A percentile compares a stretch with the other conserved stretches of the same genome.
Evolutionary conservation across 2,113 vertebrate genomes (phyloP).

Genomic region (Macaca mulatta): DNA sequence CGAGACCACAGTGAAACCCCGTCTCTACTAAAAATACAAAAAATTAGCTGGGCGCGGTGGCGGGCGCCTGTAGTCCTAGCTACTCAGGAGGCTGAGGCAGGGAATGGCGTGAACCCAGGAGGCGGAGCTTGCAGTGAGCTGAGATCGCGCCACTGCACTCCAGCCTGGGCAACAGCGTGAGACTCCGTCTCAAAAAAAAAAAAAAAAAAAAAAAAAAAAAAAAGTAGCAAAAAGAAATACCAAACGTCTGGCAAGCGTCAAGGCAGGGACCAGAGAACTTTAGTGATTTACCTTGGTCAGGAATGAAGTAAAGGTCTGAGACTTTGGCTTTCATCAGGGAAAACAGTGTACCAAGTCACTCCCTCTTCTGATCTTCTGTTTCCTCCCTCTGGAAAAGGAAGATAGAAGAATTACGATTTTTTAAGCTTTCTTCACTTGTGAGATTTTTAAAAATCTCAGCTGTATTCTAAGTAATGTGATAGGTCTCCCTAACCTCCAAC

Average conservation of each 20-base stretch:
- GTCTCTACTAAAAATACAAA: too few relatives aligned
- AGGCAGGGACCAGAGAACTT: background rate
- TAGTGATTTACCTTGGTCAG: background rate
- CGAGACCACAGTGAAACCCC: too few relatives aligned
- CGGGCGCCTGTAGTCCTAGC: too few relatives aligned
- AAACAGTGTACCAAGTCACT: background rate
- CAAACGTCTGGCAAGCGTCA: background rate
- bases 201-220: too few relatives aligned
- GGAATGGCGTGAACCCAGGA: too few relatives aligned
- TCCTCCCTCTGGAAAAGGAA: background rate
- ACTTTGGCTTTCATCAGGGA: background rate
- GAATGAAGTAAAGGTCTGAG: background rate
- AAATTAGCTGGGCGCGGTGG: too few relatives aligned
- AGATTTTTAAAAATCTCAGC: background rate
- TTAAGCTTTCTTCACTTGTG: background rate
- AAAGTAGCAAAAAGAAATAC: background rate
- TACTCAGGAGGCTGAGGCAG: too few relatives aligned
- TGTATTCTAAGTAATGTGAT: background rate
- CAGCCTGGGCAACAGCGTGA: too few relatives aligned
- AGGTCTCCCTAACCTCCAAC: too few relatives aligned
- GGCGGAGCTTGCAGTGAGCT: too few relatives aligned
- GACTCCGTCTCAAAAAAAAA: too few relatives aligned
- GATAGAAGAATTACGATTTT: background rate
- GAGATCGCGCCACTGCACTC: too few relatives aligned
- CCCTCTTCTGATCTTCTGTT: background rate